Evolutionary conservation across 2,888 invertebrate species (phyloP).

Genomic region (Incurvaria masculella): DNA sequence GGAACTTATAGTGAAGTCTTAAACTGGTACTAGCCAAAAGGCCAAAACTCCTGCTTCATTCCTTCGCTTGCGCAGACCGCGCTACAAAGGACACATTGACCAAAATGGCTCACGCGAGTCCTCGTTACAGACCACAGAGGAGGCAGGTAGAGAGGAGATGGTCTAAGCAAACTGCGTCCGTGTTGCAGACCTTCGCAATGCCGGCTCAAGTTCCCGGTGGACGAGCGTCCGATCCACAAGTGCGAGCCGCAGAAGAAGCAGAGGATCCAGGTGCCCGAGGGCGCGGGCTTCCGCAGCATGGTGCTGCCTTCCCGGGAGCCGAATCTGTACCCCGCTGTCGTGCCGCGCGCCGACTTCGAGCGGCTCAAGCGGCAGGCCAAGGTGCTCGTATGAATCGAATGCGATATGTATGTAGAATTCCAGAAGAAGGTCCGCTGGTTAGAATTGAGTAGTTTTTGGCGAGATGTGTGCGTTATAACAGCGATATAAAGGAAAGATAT

Average conservation of each 20-base stretch:
- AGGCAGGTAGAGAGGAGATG: too few species aligned
- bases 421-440: background rate
- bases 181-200: constrained; percentile 47
- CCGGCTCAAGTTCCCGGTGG: constrained; percentile 40
- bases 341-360: constrained; percentile 58
- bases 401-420: background rate
- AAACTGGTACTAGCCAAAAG: too few species aligned
- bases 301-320: constrained; percentile 50
- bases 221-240: constrained; percentile 41
- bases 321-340: constrained; percentile 56
- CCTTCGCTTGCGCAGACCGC: too few species aligned
- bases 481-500: too few species aligned
- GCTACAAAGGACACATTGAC: too few species aligned
- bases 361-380: constrained; percentile 57
- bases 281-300: constrained; percentile 38
- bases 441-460: background rate
- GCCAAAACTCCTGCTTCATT: too few species aligned
- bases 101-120: too few species aligned
- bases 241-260: constrained; percentile 33
- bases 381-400: constrained; percentile 25
- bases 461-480: background rate
- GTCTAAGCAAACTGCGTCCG: too few species aligned
- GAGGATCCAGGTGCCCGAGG: constrained; percentile 29
- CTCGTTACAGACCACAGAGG: too few species aligned
- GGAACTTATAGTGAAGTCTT: too few species aligned